phyloP scores from a whole-genome alignment of 1,140 invertebrate genomes.

The Lepeophtheirus salmonis region DNA sequence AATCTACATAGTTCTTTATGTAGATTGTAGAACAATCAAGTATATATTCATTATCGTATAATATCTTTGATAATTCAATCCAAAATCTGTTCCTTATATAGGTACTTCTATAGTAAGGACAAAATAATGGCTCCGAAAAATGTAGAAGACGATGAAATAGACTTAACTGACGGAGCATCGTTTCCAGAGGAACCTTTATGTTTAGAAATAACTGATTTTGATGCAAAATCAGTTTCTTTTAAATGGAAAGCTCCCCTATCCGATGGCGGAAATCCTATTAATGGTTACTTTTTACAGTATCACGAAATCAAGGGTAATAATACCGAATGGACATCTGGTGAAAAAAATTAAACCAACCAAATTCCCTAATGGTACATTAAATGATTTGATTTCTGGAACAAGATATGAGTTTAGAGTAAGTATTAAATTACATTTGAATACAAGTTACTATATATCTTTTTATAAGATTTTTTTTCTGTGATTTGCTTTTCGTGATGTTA shows the following conservation, averaged over 20 bases:
- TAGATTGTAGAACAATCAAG: too few relatives aligned
- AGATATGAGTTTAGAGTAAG: slow-evolving; percentile 91
- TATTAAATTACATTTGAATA: too few relatives aligned
- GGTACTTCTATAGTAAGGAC: not conserved
- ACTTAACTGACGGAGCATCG: not conserved
- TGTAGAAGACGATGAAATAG: slow-evolving; percentile 6
- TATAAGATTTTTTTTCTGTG: too few relatives aligned
- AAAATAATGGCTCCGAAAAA: not conserved
- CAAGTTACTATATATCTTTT: too few relatives aligned
- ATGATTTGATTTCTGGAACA: slow-evolving; percentile 76
- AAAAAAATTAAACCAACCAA: slow-evolving; percentile 52
- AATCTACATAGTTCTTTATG: too few relatives aligned
- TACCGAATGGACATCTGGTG: slow-evolving; percentile 49
- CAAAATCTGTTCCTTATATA: too few relatives aligned
- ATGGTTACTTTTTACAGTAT: slow-evolving; percentile 75
- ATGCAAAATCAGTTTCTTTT: slow-evolving; percentile 9
- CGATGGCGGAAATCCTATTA: slow-evolving; percentile 90
- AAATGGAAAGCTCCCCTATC: slow-evolving; percentile 77
- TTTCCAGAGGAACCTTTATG: not conserved
- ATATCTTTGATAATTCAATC: too few relatives aligned
- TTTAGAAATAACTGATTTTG: slow-evolving; percentile 11
- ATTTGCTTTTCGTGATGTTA: too few relatives aligned
- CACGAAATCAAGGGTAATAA: slow-evolving; percentile 50
- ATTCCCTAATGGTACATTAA: slow-evolving; percentile 50
- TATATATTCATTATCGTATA: too few relatives aligned